These are phyloP conservation scores for Epizoanthus illoricatus DNA, from an alignment of 92 coral and sea anemone genomes.

Conservation along the genomic window DNA sequence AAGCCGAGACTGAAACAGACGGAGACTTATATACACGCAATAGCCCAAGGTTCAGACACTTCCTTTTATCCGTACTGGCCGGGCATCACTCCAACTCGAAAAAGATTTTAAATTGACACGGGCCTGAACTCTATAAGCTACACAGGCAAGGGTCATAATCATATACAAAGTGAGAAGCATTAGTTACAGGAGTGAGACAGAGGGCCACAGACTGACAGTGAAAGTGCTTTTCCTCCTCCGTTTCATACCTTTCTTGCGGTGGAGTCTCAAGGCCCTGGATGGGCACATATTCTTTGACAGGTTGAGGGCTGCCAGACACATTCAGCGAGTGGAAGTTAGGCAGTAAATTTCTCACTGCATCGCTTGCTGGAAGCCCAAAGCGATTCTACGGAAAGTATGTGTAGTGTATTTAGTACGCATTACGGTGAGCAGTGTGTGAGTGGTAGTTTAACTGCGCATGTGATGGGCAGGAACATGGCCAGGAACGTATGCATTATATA, in stretches of 20 bases:
- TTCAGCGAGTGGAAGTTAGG: constrained; percentile 64
- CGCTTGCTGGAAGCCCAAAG: constrained; percentile 80
- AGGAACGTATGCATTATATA: no score
- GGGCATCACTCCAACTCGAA: no score
- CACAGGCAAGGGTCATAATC: no score
- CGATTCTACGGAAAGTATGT: constrained; percentile 41
- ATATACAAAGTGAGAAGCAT: neutral
- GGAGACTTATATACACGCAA: no score
- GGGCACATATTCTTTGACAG: constrained; percentile 57
- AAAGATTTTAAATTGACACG: no score
- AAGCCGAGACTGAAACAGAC: no score
- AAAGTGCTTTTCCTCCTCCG: neutral
- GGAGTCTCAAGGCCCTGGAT: constrained; percentile 41
- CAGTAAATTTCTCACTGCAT: constrained; percentile 77
- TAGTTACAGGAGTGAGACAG: neutral
- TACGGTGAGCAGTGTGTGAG: neutral
- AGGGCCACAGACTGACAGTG: neutral
- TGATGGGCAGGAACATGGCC: no score
- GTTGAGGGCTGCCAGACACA: constrained; percentile 43
- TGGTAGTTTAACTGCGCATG: neutral
- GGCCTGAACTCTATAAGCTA: no score
- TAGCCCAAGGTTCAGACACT: no score
- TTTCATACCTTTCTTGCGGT: constrained; percentile 42
- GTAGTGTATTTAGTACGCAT: neutral
- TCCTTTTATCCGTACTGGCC: no score